Percentiles rank a stretch among this genome's conserved stretches.
These are phyloP conservation scores for Diaprepes abbreviatus DNA, from an alignment of 2,888 invertebrate species.

Conservation along the genomic window DNA sequence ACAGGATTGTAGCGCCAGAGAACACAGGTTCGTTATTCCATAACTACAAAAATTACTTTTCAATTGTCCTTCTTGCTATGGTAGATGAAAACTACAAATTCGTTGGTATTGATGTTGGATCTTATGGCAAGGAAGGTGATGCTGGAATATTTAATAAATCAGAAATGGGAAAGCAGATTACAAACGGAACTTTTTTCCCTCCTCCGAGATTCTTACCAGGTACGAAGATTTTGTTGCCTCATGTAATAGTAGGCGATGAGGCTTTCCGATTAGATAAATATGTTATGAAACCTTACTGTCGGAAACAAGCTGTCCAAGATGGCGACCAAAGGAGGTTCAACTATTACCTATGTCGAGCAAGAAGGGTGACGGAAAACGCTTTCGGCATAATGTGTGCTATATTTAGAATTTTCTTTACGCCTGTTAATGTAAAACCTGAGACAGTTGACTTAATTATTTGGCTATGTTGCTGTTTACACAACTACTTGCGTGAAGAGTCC, in stretches of 20 bases:
- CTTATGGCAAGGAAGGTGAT: conserved; percentile 32
- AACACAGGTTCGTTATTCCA: conserved; percentile 21
- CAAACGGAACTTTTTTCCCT: conserved; percentile 15
- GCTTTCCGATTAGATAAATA: conserved; percentile 24
- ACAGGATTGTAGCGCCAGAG: conserved; percentile 5
- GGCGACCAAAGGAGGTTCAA: conserved; percentile 14
- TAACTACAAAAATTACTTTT: conserved; percentile 26
- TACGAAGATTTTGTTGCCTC: conserved; percentile 24
- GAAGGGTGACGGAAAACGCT: conserved; percentile 20
- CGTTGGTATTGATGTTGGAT: conserved; percentile 20
- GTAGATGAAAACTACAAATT: conserved; percentile 17
- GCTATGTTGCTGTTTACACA: conserved; percentile 18
- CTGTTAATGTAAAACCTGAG: conserved; percentile 17
- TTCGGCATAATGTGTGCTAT: conserved; percentile 19
- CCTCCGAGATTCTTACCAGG: conserved; percentile 20
- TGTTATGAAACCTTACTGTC: conserved; percentile 22
- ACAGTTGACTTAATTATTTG: conserved; percentile 12
- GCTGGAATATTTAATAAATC: conserved; percentile 26
- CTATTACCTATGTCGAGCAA: conserved; percentile 16
- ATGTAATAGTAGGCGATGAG: conserved; percentile 26
- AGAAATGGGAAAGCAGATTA: conserved; percentile 18
- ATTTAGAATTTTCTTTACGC: conserved; percentile 22
- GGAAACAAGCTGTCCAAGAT: conserved; percentile 8
- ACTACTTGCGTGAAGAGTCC: conserved; percentile 9
- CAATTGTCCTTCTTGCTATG: conserved; percentile 17